Evolutionary conservation across 2,888 invertebrate genomes (phyloP), one percentile per base, ranked within the genome.

Genomic region (Cancer borealis): DNA sequence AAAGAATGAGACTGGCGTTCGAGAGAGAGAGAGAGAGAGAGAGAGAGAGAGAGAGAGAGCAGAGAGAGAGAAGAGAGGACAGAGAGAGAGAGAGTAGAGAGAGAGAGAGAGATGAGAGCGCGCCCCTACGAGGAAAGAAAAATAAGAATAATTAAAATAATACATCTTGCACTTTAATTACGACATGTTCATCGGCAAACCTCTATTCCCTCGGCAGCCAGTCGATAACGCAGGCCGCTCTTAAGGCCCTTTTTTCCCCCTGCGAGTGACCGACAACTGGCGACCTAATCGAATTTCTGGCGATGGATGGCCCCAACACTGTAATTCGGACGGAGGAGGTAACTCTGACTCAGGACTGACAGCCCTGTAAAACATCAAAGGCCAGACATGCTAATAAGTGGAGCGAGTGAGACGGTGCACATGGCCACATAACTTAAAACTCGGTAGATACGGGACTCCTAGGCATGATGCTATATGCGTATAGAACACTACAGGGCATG

Each of bases 231-330:
- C 93, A n/a, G 90, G 79, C 89, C 39, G 93, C 79, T 79, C 60
- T n/a, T 87, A 93, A 79, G 79, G 84, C 49, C 49, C 90, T 54
- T 93, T 93, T 93, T 91, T n/a, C n/a, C 93, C 93, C 87, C 49
- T 93, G 90, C 90, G 89, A 93, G 90, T 93, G 93, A 93, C 93
- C 93, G 91, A 91, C 89, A 93, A 93, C 93, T 93, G 93, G 93
- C n/a, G n/a, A 90, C 93, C 93, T 93, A 93, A 93, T 93, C 93
- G 93, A 93, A 93, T 93, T 93, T 92, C 84, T 39, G 90, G 79
- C 60, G 88, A 93, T 90, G 89, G 93, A 93, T 93, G 93, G 93
- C 73, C 60, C 93, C 66, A 30, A 79, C 73, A 90, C 66, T 26
- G 93, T 93, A 92, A 92, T 92, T 88, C 88, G 92, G 47, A 30